Conservation (phyloP, 2,888 invertebrate genomes). For the Spodoptera exigua region DNA sequence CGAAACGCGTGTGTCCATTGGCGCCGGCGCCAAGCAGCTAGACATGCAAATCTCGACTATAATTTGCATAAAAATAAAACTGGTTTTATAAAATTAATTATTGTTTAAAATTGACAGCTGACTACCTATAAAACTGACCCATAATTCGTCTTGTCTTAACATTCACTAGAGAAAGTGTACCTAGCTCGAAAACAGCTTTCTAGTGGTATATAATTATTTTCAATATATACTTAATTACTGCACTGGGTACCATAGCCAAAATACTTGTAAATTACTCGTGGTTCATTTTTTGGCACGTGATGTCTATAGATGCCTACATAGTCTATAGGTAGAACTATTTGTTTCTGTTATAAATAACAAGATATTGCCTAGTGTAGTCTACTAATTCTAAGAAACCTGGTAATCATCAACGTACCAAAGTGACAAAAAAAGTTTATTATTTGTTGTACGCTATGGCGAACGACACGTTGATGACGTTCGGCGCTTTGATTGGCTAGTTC, state of each 20-base stretch:
- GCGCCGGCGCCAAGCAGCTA: constrained; percentile 26
- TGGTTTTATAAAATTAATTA: constrained; percentile 30
- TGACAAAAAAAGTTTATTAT: too few relatives aligned
- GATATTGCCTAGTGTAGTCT: too few relatives aligned
- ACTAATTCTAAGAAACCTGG: too few relatives aligned
- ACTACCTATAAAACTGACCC: constrained; percentile 18
- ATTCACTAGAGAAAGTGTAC: constrained; percentile 39
- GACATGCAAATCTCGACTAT: constrained; percentile 38
- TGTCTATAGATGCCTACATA: too few relatives aligned
- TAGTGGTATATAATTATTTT: constrained; percentile 36
- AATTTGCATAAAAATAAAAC: constrained; percentile 26
- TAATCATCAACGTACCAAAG: too few relatives aligned
- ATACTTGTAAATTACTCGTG: too few relatives aligned
- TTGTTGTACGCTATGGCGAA: too few relatives aligned
- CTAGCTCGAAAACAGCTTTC: constrained; percentile 38
- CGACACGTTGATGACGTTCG: too few relatives aligned
- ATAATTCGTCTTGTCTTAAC: constrained; percentile 16
- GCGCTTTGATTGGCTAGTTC: too few relatives aligned
- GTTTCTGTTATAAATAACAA: too few relatives aligned
- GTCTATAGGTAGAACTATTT: too few relatives aligned
- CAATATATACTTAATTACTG: not conserved
- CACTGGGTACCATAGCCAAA: not conserved
- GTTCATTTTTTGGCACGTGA: too few relatives aligned
- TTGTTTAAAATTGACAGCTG: constrained; percentile 29
- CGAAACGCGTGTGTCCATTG: constrained; percentile 9